Evolutionary conservation across 2,113 vertebrate species (phyloP), one percentile per base, ranked within the genome.

Genomic region (Lycaon pictus): DNA sequence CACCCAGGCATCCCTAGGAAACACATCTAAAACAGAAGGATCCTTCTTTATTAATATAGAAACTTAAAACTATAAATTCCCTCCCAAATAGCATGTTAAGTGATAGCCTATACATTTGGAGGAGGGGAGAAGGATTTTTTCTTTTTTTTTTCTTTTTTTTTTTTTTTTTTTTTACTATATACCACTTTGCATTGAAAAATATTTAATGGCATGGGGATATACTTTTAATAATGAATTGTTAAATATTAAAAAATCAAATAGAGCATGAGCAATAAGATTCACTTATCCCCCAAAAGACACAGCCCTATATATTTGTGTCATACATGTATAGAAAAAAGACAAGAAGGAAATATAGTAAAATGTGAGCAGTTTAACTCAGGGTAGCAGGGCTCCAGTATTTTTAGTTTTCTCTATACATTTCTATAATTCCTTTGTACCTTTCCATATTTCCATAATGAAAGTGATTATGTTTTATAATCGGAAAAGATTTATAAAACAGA

Each of bases 161-260:
- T 95, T 71, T 65, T 56, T 71, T 43, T 48, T 79, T 67, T 76
- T 84, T 63, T 35, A 65, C 29, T 60, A 5, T 92, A n/a, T 69
- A 56, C 2, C 6, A 56, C 43, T 94, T 69, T 86, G 19, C 43
- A 71, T 62, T 35, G 58, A 79, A 83, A 93, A 93, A 13, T 43
- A 81, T 56, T 72, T 65, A 77, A 43, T 91, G 22, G 9, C 51
- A 43, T 63, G 51, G 32, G 3, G 1, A 76, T 76, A 67, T 15
- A 32, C 10, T 88, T 29, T 12, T 32, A 88, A 74, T 35, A 94
- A 92, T 55, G 67, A 19, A 87, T 19, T 55, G 37, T 67, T 90
- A 88, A 77, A 79, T 84, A 93, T n/a, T 43, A 43, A 83, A 87
- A 97, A 96, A 92, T n/a, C 6, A 84, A 94, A 4, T 74, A 79